Evolutionary conservation across 2,113 vertebrate genomes (phyloP), one percentile per base, ranked within the genome.

Genomic region (Maccullochella peelii): DNA sequence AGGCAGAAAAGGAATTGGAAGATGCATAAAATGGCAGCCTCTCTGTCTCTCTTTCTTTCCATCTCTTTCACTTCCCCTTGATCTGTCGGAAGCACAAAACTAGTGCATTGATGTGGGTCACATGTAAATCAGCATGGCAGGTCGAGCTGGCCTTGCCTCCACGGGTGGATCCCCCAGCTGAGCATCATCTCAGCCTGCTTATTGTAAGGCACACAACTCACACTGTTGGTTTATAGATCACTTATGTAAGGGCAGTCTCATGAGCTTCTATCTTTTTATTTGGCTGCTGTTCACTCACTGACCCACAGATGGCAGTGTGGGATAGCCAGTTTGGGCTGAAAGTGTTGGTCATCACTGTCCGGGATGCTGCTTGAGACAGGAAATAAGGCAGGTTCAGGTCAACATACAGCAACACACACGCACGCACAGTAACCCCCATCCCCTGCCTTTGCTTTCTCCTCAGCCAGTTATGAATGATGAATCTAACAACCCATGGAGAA

Each of bases 301-400:
- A 50, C 88, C 92, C 72, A 79, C 72, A 93, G 93, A 85, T 93
- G 93, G 93, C 93, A 94, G 83, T 93, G 88, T 92, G 89, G 88
- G 76, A 86, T 86, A 50, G 71, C 8, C 16, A 0, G 86, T 80
- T 20, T 47, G 16, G 69, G 33, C 8, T 59, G 14, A 0, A 62
- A 27, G 52, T 8, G 38, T 6, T 50, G 83, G 78, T 67, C 84
- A 73, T 73, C 23, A 1, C 36, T 50, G 72, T 73, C 73, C 70
- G 4, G 42, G 73, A 40, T 72, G 42, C 76, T 74, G 38, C n/a
- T 77, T 1, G 20, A 82, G 36, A 57, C 23, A 61, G 27, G 36
- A 55, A 49, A 49, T n/a, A 15, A 59, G 74, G 38, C 54, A 65
- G 71, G 65, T 72, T 72, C n/a, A 77, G 76, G 63, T 82, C 47